Base-by-base conservation (phyloP, 2,797 vertebrate genomes). In the Lycodopsis pacificus region DNA sequence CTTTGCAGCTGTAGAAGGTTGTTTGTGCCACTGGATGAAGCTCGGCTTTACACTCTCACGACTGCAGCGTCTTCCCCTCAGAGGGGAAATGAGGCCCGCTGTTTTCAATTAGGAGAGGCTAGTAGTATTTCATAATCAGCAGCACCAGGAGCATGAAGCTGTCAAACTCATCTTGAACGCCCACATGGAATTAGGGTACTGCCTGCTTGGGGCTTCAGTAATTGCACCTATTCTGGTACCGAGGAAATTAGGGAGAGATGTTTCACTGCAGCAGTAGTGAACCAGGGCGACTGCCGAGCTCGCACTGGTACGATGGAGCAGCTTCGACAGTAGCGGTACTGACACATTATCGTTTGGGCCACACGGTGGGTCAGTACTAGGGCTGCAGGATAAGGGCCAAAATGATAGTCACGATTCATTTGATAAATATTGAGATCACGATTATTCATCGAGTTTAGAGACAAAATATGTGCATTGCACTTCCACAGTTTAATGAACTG, bases 41-140 rank as follows among this genome's bases (percentile, higher is more conserved):
- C 70, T 56, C 61, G 22, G 25, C 44, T 86, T 82, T 82, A 65
- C 58, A 67, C 59, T 66, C 62, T 68, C 13, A 69, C 48, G 75
- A 69, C 66, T 84, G 63, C 65, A 64, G 76, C 77, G 80, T 83
- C 80, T 76, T 80, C 59, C 63, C 81, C 79, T 78, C 53, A 19
- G 32, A 74, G 53, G 71, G 44, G 53, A 56, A 79, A 79, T 65
- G 70, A 78, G 44, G 49, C 86, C 81, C 71, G 86, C 86, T 89
- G 86, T 86, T 88, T 91, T 89, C 88, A 89, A 89, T 92, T 89
- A 87, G 71, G 72, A 48, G 62, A 66, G 68, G 48, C 71, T 65
- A 76, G 83, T 88, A 88, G 85, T 67, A 68, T 89, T 88, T 84
- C 61, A 83, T 85, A 79, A 84, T 71, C 62, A 80, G 72, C 67